Conservation (phyloP, 1,140 invertebrate species). For the Chironomus tepperi region DNA sequence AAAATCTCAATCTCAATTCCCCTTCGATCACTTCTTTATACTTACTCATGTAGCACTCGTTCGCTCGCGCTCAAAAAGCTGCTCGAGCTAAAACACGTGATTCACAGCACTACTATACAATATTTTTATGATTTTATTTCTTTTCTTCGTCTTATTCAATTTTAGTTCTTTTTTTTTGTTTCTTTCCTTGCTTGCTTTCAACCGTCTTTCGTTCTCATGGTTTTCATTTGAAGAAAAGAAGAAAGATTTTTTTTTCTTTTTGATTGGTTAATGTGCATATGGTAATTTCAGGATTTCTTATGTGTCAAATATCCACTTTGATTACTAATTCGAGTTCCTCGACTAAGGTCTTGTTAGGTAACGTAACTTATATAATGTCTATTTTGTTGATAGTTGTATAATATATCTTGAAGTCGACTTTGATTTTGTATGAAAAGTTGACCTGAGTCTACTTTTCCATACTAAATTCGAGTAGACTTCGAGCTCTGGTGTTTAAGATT, state of each 20-base stretch:
- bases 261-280: background rate
- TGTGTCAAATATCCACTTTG: background rate
- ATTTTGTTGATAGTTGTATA: too few species aligned
- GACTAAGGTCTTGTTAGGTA: too few species aligned
- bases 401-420: too few species aligned
- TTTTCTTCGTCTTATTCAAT: slow-evolving; percentile 6
- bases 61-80: slow-evolving; percentile 17
- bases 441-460: too few species aligned
- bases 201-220: background rate
- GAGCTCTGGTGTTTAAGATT: too few species aligned
- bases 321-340: too few species aligned
- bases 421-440: too few species aligned
- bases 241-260: slow-evolving; percentile 5
- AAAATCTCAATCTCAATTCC: background rate
- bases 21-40: background rate
- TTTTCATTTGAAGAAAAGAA: background rate
- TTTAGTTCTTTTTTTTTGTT: background rate
- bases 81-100: slow-evolving; percentile 17
- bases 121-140: slow-evolving; percentile 17
- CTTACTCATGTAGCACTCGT: slow-evolving; percentile 7
- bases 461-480: too few species aligned
- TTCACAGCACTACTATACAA: slow-evolving; percentile 19
- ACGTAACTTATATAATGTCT: too few species aligned
- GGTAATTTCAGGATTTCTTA: background rate
- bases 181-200: background rate